Base-by-base conservation (phyloP, 1,140 invertebrate genomes). In the Trachymyrmex cornetzi region DNA sequence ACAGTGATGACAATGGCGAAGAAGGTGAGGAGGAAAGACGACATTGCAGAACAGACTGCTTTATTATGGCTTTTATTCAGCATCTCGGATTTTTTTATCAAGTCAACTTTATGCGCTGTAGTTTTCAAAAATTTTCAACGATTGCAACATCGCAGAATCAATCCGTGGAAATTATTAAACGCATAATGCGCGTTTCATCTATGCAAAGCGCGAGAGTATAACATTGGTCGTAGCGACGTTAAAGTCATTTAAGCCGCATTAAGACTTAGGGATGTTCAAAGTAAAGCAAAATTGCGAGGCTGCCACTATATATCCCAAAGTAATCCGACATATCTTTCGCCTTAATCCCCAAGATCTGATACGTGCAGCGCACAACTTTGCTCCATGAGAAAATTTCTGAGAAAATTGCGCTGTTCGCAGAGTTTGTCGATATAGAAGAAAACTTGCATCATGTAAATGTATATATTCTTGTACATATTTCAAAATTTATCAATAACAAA, bases 61-160 rank as follows among this genome's bases (percentile, higher is more conserved):
- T 90, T 87, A 90, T 89, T 89, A 87, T 77, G 24, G 67, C 59
- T 84, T 74, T 69, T 30, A 61, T 50, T 55, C 67, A 74, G 19
- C 77, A 19, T 61, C 80, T 38, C 30, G n/a, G 27, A 74, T 84
- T 50, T 84, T 74, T 84, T 30, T 44, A 24, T 22, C 27, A 67
- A 74, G 67, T 84, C 63, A 44, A 44, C 38, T 74, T 59, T 50
- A 16, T 61, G 44, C 24, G 14, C n/a, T 34, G 44, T 3, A 48
- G 14, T 30, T 24, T 24, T 19, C 4, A 5, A 16, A 57, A 50
- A 61, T 72, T 74, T 74, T 57, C 24, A 48, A 9, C 24, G 53
- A 48, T 48, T n/a, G 27, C 12, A 71, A 81, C 5, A 27, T 2
- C 38, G 55, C 38, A 22, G 2, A 19, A 16, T 7, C 12, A 48